Conservation (phyloP, 2,888 invertebrate species). For the Epiblema foenella region DNA sequence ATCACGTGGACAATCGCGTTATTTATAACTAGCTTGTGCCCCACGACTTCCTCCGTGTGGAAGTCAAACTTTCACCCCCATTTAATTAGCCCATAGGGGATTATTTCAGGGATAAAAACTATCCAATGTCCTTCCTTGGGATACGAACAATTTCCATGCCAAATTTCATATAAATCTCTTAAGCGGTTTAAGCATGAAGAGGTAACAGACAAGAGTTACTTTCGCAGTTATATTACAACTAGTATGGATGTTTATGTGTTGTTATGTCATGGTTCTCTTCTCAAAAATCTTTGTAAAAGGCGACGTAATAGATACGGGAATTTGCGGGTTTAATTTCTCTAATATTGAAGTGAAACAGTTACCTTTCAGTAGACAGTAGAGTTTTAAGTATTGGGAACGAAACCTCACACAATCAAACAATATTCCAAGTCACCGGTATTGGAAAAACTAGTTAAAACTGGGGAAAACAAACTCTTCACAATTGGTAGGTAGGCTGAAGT, state of each 20-base stretch:
- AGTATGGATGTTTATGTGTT: too few species aligned
- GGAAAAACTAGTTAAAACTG: slow-evolving; percentile 11
- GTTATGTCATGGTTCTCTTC: not conserved
- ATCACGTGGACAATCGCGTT: slow-evolving; percentile 23
- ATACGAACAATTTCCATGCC: too few species aligned
- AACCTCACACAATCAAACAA: not conserved
- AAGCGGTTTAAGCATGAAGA: too few species aligned
- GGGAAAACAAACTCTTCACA: slow-evolving; percentile 8
- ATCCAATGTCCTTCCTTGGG: too few species aligned
- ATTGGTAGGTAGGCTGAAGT: slow-evolving; percentile 22
- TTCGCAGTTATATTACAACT: too few species aligned
- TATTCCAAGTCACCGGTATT: not conserved
- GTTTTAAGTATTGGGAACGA: not conserved
- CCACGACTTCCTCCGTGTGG: too few species aligned
- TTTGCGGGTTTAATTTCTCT: not conserved
- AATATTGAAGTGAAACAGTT: not conserved
- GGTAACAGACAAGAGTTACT: too few species aligned
- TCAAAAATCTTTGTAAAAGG: not conserved
- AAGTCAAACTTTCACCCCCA: too few species aligned
- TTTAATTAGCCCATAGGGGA: too few species aligned
- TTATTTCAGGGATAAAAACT: too few species aligned
- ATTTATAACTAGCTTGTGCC: too few species aligned
- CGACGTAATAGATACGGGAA: not conserved
- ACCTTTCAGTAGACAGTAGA: not conserved
- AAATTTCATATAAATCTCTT: too few species aligned